phyloP scores from a whole-genome alignment of 1,140 invertebrate genomes.

The Coptotermes formosanus region DNA sequence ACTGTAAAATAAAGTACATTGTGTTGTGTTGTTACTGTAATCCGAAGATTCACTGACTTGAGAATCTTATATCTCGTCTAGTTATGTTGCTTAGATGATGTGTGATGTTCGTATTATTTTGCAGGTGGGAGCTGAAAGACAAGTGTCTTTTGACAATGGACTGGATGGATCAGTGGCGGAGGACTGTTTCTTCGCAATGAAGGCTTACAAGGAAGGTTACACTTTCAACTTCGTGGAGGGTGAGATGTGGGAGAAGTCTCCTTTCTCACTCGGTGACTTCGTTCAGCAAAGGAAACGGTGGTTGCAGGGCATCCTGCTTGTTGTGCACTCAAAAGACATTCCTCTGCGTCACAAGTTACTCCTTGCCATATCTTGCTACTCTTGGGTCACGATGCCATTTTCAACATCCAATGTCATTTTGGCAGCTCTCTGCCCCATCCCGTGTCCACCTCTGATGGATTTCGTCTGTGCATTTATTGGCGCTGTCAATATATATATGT shows the following conservation, averaged over 20 bases:
- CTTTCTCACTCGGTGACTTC: conserved; percentile 93
- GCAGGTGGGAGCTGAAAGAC: conserved; percentile 81
- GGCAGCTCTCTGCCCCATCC: conserved; percentile 81
- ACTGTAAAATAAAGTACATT: no score
- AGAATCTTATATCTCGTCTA: no score
- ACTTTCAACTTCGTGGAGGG: conserved; percentile 92
- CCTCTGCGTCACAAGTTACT: conserved; percentile 80
- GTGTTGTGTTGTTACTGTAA: no score
- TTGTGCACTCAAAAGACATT: conserved; percentile 86
- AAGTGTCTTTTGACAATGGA: conserved; percentile 94
- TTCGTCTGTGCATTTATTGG: conserved; percentile 86
- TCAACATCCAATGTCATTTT: conserved; percentile 86
- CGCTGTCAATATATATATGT: conserved; percentile 92
- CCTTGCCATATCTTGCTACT: conserved; percentile 86
- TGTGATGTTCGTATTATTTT: conserved; percentile 41
- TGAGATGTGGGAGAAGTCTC: conserved; percentile 97
- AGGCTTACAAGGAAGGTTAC: conserved; percentile 80
- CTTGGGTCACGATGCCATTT: conserved; percentile 93
- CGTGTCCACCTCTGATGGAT: conserved; percentile 78
- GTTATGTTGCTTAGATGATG: no score
- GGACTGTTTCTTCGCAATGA: conserved; percentile 96
- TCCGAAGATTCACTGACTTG: no score
- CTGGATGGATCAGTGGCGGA: conserved; percentile 95
- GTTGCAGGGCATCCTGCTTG: conserved; percentile 93
- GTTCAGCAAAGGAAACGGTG: conserved; percentile 94